Conservation (phyloP, 1,140 invertebrate genomes). For the Aphelenchoides besseyi region DNA sequence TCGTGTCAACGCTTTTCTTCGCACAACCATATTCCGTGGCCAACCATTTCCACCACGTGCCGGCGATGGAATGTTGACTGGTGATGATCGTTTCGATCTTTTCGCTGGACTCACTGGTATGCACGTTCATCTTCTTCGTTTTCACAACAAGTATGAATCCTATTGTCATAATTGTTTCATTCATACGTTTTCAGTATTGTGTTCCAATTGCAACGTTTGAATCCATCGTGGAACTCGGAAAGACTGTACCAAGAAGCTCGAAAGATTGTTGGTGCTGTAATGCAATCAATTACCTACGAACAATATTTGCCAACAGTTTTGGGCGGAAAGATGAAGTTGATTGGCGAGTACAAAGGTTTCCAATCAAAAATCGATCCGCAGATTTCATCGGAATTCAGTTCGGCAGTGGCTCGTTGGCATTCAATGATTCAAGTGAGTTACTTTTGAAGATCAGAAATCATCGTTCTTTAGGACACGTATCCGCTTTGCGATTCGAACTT, state of each 20-base stretch:
- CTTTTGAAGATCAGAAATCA: background rate
- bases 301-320: slow-evolving; percentile 46
- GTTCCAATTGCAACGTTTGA: slow-evolving; percentile 24
- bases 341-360: slow-evolving; percentile 38
- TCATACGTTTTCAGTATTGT: slow-evolving; percentile 37
- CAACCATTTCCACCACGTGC: slow-evolving; percentile 27
- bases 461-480: slow-evolving; percentile 33
- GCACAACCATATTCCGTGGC: slow-evolving; percentile 19
- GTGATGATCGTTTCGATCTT: slow-evolving; percentile 34
- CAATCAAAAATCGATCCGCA: slow-evolving; percentile 33
- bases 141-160: slow-evolving; percentile 45
- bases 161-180: background rate
- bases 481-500: slow-evolving; percentile 37
- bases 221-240: slow-evolving; percentile 41
- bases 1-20: slow-evolving; percentile 37
- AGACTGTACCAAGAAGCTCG: slow-evolving; percentile 37
- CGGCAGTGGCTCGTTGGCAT: slow-evolving; percentile 38
- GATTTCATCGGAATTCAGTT: slow-evolving; percentile 42
- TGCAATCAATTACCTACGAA: slow-evolving; percentile 46
- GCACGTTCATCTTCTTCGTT: slow-evolving; percentile 44
- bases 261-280: slow-evolving; percentile 47
- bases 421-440: slow-evolving; percentile 32
- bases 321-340: slow-evolving; percentile 8
- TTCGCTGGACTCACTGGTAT: slow-evolving; percentile 39
- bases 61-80: slow-evolving; percentile 35